Evolutionary conservation across 2,113 vertebrate genomes (phyloP).

Genomic region (Apeltes quadracus): DNA sequence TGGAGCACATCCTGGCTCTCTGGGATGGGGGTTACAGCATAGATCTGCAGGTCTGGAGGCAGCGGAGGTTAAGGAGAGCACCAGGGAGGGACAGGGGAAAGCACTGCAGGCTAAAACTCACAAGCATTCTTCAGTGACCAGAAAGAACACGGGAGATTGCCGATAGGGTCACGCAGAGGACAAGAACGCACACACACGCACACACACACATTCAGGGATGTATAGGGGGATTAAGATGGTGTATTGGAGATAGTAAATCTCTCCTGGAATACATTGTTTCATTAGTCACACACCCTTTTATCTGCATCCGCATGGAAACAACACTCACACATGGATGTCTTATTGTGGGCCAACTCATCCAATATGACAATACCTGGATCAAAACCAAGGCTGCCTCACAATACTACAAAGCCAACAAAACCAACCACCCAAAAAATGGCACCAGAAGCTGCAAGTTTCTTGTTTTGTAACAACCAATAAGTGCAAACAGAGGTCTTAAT

Average conservation of each 20-base stretch:
- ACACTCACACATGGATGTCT: not conserved
- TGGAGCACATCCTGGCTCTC: slow-evolving; percentile 97
- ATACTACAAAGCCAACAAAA: not conserved
- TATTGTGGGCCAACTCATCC: not conserved
- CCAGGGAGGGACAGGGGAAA: slow-evolving; percentile 5
- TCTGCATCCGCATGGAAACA: not conserved
- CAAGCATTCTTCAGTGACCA: slow-evolving; percentile 24
- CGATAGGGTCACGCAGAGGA: not conserved
- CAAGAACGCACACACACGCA: not conserved
- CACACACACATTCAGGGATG: not conserved
- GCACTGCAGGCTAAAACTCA: slow-evolving; percentile 10
- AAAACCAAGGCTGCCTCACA: not conserved
- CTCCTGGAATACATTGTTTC: not conserved
- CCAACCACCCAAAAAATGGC: not conserved
- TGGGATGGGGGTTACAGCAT: slow-evolving; percentile 96
- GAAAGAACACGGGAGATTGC: slow-evolving; percentile 11
- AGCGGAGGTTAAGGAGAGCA: slow-evolving; percentile 78
- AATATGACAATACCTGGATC: not conserved
- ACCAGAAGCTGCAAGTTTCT: not conserved
- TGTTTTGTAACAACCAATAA: not conserved
- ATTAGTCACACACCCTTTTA: slow-evolving; percentile 8
- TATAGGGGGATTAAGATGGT: not conserved
- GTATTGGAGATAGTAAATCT: not conserved
- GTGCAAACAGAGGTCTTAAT: too few species aligned
- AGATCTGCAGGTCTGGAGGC: slow-evolving; percentile 93